Evolutionary conservation across 2,888 invertebrate genomes (phyloP), one percentile per base, ranked within the genome.

Genomic region (Silvanus unidentatus): DNA sequence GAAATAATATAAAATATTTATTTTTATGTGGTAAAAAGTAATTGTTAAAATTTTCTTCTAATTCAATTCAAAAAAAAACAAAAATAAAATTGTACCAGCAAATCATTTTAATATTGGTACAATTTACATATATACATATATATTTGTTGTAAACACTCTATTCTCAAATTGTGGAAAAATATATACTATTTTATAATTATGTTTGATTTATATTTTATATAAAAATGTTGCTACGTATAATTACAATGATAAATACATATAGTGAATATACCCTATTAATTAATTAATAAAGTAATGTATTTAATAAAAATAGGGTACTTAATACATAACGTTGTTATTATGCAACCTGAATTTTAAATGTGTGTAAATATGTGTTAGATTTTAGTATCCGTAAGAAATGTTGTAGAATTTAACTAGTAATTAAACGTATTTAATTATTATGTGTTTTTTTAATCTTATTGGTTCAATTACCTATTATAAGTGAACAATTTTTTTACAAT

Each of bases 341-440:
- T 48, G 57, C 57, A 55, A 61, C 53, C 54, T 49, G 42, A 44
- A 52, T 57, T 55, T 60, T 62, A 49, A 60, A 59, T 63, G 59
- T 60, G 54, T 64, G 63, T 63, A 64, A 59, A 64, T 65, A 65
- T 59, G 63, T 65, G 64, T 65, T 64, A 62, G 63, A 53, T 40
- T 14, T 47, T 22, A 22, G 22, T 22, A 22, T 22, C 22, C 22
- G 8, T 22, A 22, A 22, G 8, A 22, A 22, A 22, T 22, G 22
- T 22, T 22, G 22, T 22, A 22, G 22, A 8, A 22, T 22, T n/a
- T 22, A 22, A 22, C n/a, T 28, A 34, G 36, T 22, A 37, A 42
- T 37, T 42, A 42, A 36, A 42, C 37, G 43, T 42, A 42, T 42
- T 42, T 42, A 42, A 36, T 42, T 42, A 22, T 22, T 5, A 22